Evolutionary conservation across 2,797 vertebrate species (phyloP), one percentile per base, ranked within the genome.

Genomic region (Kryptopterus vitreolus): DNA sequence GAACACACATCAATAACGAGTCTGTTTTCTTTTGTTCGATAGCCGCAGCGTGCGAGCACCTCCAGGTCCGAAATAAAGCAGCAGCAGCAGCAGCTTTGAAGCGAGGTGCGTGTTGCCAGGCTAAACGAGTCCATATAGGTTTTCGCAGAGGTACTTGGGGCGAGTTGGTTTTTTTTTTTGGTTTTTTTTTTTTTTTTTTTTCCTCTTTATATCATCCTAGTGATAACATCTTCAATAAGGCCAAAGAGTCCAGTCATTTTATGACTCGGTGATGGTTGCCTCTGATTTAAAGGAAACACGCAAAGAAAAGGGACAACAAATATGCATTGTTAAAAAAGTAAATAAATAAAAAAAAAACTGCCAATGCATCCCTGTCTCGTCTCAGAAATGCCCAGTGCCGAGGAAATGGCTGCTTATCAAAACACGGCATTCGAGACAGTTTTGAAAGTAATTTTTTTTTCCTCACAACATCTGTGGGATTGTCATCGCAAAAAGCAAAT

Each of bases 171-270:
- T 87, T 89, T 88, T 72, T 87, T 88, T 88, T 89, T 83, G 87
- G 82, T 61, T 85, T 76, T 82, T 75, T 86, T 89, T 83, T 85
- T 90, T 86, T 61, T 85, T 76, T 82, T 75, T 86, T 89, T 83
- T 85, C 90, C 86, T 88, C 89, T 87, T 90, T 89, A 86, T 88
- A 86, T 84, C 75, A 58, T 82, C 55, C 82, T 6, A 43, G 85
- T 83, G 93, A 94, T 94, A 93, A 86, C 87, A 93, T 94, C 92
- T 92, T 91, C 91, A 93, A 91, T 91, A 92, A 91, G 84, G 83
- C 77, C 68, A 77, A 88, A 87, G 90, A 87, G 89, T 85, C 86
- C 68, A 87, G 88, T 88, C 87, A 82, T 88, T 88, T 90, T 82
- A 71, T 89, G 90, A 92, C 78, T 74, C 81, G 79, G 72, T 10